Percentiles rank a stretch among this genome's conserved stretches.
Conservation (phyloP, 2,888 invertebrate genomes). For the Spisula solida region DNA sequence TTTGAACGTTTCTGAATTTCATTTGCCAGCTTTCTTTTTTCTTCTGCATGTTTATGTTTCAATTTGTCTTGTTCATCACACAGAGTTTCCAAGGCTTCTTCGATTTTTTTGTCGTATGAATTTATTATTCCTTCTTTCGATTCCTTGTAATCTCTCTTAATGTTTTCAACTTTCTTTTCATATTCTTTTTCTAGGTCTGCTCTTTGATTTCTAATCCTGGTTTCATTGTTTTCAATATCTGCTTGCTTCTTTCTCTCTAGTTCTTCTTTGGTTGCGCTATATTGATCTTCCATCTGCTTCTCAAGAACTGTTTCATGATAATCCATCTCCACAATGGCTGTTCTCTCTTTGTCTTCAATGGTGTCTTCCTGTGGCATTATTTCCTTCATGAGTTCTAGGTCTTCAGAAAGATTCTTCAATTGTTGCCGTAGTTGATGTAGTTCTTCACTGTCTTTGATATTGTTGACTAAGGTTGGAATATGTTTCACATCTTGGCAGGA, state of each 20-base stretch:
- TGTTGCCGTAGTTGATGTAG: background rate
- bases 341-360: background rate
- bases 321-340: background rate
- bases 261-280: background rate
- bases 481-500: background rate
- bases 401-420: background rate
- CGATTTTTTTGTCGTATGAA: background rate
- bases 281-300: slow-evolving; percentile 23
- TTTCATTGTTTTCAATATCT: background rate
- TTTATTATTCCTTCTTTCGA: background rate
- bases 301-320: background rate
- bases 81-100: background rate
- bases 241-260: background rate
- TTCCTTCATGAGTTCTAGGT: background rate
- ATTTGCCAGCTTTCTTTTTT: background rate
- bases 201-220: background rate
- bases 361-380: background rate
- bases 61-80: background rate
- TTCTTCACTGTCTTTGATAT: slow-evolving; percentile 6
- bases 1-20: background rate
- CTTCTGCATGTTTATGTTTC: background rate
- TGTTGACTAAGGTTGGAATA: background rate
- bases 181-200: background rate
- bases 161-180: background rate
- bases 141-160: background rate